Percentiles rank a stretch among this genome's conserved stretches.
phyloP scores from a whole-genome alignment of 2,797 vertebrate genomes.

The Cottoperca gobio region DNA sequence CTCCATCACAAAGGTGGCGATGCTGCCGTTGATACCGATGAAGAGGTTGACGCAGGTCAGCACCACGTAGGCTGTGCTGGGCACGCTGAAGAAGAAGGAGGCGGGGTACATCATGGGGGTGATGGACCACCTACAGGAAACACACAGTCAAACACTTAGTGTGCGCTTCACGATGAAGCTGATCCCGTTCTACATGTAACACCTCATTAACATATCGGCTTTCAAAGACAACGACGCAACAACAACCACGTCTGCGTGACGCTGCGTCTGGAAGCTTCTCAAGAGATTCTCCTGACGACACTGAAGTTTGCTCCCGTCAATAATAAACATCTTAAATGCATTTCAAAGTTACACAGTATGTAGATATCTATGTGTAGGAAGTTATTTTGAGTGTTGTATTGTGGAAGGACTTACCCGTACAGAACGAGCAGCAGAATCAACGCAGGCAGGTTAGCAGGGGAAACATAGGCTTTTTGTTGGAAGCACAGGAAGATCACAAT shows the following conservation, averaged over 20 bases:
- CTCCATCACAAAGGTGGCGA: conserved; percentile 97
- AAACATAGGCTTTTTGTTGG: conserved; percentile 97
- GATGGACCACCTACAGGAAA: conserved; percentile 91
- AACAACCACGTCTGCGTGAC: no score
- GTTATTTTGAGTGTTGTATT: no score
- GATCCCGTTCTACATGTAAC: neutral
- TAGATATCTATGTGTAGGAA: no score
- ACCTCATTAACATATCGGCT: neutral
- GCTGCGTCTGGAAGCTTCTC: no score
- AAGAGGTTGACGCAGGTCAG: conserved; percentile 97
- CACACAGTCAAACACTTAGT: no score
- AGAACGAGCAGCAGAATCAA: conserved; percentile 92
- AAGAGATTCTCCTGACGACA: no score
- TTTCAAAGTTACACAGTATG: no score
- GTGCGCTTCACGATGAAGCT: no score
- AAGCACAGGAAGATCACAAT: conserved; percentile 97
- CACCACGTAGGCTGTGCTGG: conserved; percentile 97
- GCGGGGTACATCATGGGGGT: conserved; percentile 98
- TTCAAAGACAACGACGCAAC: no score
- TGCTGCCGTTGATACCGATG: conserved; percentile 97
- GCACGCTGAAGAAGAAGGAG: conserved; percentile 95
- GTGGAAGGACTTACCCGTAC: conserved; percentile 98
- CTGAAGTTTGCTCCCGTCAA: no score
- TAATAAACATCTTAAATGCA: no score
- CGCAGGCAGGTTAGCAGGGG: conserved; percentile 92